Evolutionary conservation across 2,888 invertebrate genomes (phyloP).

Genomic region (Imbricaverruca yamaguchii): DNA sequence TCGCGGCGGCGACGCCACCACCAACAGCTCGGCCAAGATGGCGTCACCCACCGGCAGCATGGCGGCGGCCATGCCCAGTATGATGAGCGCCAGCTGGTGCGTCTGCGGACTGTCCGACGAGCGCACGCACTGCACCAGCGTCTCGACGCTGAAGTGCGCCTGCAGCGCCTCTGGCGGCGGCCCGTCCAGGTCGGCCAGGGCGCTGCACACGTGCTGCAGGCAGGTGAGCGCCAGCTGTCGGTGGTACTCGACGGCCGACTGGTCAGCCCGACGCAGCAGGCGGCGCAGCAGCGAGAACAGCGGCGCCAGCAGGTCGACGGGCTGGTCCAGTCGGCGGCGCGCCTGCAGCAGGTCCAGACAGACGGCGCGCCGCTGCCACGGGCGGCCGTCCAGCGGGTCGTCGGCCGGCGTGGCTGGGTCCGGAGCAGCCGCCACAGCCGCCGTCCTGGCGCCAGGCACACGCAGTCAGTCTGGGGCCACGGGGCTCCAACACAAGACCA

Average conservation of each 20-base stretch:
- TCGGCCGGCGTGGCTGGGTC: not conserved
- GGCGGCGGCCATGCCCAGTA: slow-evolving; percentile 69
- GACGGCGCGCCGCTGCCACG: slow-evolving; percentile 72
- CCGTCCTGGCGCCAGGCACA: not conserved
- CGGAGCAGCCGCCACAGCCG: not conserved
- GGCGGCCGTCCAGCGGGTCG: not conserved
- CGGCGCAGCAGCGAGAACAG: slow-evolving; percentile 64
- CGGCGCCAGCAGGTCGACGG: slow-evolving; percentile 47
- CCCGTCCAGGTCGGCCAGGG: slow-evolving; percentile 21
- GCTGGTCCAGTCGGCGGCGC: slow-evolving; percentile 65
- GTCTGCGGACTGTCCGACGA: slow-evolving; percentile 90
- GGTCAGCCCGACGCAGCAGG: slow-evolving; percentile 72
- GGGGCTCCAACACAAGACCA: too few relatives aligned
- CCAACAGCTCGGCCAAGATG: too few relatives aligned
- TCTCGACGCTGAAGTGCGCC: slow-evolving; percentile 55
- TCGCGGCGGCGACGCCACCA: too few relatives aligned
- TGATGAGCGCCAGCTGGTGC: slow-evolving; percentile 81
- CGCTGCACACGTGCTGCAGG: slow-evolving; percentile 51
- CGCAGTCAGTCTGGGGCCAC: too few relatives aligned
- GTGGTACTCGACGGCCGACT: slow-evolving; percentile 73
- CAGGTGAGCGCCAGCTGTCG: slow-evolving; percentile 76
- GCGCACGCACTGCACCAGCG: slow-evolving; percentile 79
- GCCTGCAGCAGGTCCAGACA: slow-evolving; percentile 76
- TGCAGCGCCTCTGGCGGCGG: not conserved
- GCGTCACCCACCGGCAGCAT: slow-evolving; percentile 54